Evolutionary conservation across 2,888 invertebrate genomes (phyloP).

Genomic region (Gymnosoma rotundatum): DNA sequence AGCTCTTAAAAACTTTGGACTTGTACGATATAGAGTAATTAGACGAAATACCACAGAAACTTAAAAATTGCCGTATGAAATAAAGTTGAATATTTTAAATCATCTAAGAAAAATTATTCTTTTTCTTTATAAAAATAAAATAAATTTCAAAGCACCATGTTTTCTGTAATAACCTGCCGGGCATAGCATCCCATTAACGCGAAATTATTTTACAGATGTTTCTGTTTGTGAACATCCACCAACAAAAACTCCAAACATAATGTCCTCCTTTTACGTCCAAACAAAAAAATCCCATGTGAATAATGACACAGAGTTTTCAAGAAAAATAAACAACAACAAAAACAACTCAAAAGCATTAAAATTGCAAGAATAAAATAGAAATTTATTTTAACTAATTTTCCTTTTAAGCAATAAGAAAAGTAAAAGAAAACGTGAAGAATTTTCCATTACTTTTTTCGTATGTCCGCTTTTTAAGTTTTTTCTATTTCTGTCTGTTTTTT

Average conservation of each 20-base stretch:
- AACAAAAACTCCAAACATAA: neutral
- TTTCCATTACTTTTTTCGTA: too few relatives aligned
- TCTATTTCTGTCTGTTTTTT: too few relatives aligned
- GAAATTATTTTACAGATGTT: slow-evolving; percentile 61
- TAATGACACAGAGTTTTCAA: neutral
- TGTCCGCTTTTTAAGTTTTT: too few relatives aligned
- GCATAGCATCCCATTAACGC: slow-evolving; percentile 61
- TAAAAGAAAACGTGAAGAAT: too few relatives aligned
- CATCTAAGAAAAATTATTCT: too few relatives aligned
- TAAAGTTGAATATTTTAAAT: too few relatives aligned
- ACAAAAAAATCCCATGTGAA: neutral
- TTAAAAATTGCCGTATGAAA: slow-evolving; percentile 34
- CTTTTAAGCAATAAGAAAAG: neutral
- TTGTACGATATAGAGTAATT: slow-evolving; percentile 54
- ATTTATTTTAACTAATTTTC: slow-evolving; percentile 50
- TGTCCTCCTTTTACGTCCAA: neutral
- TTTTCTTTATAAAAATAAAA: neutral
- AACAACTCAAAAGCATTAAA: neutral
- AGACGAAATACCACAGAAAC: slow-evolving; percentile 49
- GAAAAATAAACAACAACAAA: neutral
- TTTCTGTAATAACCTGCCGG: slow-evolving; percentile 51
- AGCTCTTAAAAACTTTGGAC: neutral
- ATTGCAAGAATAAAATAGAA: neutral
- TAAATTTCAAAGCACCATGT: neutral
- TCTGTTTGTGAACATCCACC: slow-evolving; percentile 6